Percentiles rank a stretch among this genome's conserved stretches.
phyloP scores from a whole-genome alignment of 2,888 invertebrate genomes.

The Biston stratarius region DNA sequence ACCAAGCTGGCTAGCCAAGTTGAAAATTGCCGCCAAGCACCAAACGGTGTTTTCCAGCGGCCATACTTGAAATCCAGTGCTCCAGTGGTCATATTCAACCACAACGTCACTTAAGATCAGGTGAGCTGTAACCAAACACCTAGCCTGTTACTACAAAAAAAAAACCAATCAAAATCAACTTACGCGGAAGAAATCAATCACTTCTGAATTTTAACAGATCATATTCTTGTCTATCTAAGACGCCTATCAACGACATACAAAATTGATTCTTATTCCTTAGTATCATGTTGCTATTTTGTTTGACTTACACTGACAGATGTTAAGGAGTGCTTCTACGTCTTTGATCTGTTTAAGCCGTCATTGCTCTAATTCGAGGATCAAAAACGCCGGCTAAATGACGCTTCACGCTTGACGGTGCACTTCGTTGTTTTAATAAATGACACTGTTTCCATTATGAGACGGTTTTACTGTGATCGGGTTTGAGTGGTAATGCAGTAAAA shows the following conservation, averaged over 20 bases:
- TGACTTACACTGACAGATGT: conserved; percentile 20
- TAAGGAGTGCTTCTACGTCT: conserved; percentile 18
- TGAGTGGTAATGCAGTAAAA: too few relatives aligned
- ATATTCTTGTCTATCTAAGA: not conserved
- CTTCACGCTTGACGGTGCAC: conserved; percentile 35
- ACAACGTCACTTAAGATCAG: not conserved
- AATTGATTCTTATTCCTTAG: conserved; percentile 1
- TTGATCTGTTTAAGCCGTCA: conserved; percentile 33
- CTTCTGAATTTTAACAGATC: not conserved
- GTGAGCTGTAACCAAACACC: not conserved
- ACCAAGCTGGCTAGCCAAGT: too few relatives aligned
- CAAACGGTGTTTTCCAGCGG: too few relatives aligned
- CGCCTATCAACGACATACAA: not conserved
- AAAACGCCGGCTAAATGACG: conserved; percentile 37
- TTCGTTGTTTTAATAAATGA: conserved; percentile 35
- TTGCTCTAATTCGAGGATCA: conserved; percentile 40
- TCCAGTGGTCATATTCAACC: too few relatives aligned
- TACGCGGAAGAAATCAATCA: conserved; percentile 30
- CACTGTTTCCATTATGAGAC: conserved; percentile 22
- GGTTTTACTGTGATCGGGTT: not conserved
- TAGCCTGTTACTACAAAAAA: too few relatives aligned
- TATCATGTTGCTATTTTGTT: conserved; percentile 8
- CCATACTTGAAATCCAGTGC: too few relatives aligned
- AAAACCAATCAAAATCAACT: conserved; percentile 17
- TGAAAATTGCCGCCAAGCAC: too few relatives aligned